phyloP scores from a whole-genome alignment of 1,140 invertebrate genomes.

The Reticulitermes speratus region DNA sequence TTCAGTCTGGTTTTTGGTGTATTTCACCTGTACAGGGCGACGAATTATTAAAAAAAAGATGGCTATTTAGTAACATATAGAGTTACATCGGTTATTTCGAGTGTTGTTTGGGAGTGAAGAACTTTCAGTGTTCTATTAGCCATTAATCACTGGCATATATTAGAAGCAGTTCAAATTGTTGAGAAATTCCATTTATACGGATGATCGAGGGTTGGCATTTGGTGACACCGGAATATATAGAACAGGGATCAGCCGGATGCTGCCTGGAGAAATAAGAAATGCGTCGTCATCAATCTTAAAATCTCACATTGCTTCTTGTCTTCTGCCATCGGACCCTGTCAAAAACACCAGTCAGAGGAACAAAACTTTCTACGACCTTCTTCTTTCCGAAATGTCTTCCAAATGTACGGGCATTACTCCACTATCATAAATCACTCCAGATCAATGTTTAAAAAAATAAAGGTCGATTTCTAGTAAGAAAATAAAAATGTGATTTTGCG shows the following conservation, averaged over 20 bases:
- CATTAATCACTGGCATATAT: too few species aligned
- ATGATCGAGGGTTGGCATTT: background rate
- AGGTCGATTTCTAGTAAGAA: background rate
- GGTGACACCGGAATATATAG: background rate
- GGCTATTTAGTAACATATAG: too few species aligned
- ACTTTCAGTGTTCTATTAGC: too few species aligned
- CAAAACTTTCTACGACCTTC: background rate
- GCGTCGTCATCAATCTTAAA: background rate
- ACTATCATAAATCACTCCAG: background rate
- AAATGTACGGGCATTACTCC: background rate
- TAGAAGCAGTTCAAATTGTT: too few species aligned
- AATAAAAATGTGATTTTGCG: background rate
- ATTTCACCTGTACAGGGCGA: too few species aligned
- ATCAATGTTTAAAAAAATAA: background rate
- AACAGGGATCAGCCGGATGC: background rate
- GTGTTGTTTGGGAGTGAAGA: too few species aligned
- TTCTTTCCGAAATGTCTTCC: background rate
- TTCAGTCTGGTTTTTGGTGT: too few species aligned
- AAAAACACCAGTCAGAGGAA: background rate
- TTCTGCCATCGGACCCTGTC: background rate
- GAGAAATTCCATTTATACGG: background rate
- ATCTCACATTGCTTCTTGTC: background rate
- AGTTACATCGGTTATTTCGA: too few species aligned
- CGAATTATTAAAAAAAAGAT: too few species aligned
- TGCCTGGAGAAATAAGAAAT: conserved; percentile 8